Conservation (phyloP, 2,113 vertebrate species). For the Malurus melanocephalus region DNA sequence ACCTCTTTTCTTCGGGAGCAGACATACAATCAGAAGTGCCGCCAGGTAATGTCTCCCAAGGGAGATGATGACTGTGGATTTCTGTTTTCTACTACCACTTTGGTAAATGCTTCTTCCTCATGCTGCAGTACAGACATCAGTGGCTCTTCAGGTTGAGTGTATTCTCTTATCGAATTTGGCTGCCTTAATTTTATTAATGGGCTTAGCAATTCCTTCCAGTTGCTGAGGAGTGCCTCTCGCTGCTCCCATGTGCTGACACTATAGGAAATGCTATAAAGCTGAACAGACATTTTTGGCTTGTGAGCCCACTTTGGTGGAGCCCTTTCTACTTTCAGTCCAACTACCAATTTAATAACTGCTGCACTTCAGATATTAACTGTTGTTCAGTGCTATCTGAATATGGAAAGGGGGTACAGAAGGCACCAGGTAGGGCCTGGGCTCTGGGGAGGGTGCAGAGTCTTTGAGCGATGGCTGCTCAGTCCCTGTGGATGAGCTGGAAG, state of each 20-base stretch:
- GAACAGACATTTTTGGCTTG: not conserved
- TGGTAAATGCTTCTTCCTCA: not conserved
- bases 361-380: not conserved
- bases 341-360: not conserved
- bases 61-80: not conserved
- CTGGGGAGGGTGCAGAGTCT: not conserved
- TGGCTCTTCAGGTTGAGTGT: not conserved
- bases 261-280: not conserved
- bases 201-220: not conserved
- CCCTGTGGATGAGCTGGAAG: not conserved
- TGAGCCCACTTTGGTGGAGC: not conserved
- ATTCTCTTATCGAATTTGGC: not conserved
- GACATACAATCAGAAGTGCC: not conserved
- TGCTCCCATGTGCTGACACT: not conserved
- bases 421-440: not conserved
- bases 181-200: not conserved
- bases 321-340: not conserved
- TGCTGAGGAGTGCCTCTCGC: not conserved
- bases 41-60: not conserved
- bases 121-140: not conserved
- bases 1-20: not conserved
- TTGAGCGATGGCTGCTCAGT: fast-evolving
- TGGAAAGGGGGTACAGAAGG: not conserved
- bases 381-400: not conserved
- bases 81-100: not conserved